A percentile compares a stretch with the other conserved stretches of the same genome.
Conservation (phyloP, 37 sponge, comb jelly and placozoan genomes). For the Haliclona indistincta region DNA sequence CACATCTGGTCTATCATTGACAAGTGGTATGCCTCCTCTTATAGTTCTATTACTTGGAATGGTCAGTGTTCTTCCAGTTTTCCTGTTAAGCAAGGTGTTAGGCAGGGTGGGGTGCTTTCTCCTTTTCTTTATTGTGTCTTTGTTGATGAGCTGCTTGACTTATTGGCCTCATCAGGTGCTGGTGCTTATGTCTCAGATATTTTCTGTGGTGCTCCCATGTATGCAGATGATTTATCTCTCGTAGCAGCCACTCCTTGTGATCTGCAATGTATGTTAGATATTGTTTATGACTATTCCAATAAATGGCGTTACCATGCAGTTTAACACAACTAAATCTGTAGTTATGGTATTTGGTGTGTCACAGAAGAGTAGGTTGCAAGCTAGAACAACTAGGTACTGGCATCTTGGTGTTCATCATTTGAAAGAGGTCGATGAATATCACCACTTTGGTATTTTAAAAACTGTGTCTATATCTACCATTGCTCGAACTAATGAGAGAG, state of each 20-base stretch:
- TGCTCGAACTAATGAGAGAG: background rate
- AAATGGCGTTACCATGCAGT: constrained; percentile 5
- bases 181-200: no score
- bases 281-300: background rate
- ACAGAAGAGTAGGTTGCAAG: background rate
- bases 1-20: background rate
- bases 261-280: background rate
- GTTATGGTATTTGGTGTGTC: constrained; percentile 1
- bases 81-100: constrained; percentile 9
- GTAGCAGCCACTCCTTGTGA: background rate
- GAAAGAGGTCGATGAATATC: background rate
- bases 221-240: constrained; percentile 5
- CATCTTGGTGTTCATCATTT: background rate
- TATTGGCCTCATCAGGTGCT: background rate
- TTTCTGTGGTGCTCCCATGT: background rate
- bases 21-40: background rate
- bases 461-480: background rate
- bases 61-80: background rate
- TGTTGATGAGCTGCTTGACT: background rate
- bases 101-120: background rate
- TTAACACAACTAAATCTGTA: background rate
- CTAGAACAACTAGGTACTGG: background rate
- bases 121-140: background rate
- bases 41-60: background rate
- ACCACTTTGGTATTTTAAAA: background rate